A percentile compares a stretch with the other conserved stretches of the same genome.
These are phyloP conservation scores for Rhizoglyphus robini DNA, from an alignment of 1,140 invertebrate species.

Conservation along the genomic window DNA sequence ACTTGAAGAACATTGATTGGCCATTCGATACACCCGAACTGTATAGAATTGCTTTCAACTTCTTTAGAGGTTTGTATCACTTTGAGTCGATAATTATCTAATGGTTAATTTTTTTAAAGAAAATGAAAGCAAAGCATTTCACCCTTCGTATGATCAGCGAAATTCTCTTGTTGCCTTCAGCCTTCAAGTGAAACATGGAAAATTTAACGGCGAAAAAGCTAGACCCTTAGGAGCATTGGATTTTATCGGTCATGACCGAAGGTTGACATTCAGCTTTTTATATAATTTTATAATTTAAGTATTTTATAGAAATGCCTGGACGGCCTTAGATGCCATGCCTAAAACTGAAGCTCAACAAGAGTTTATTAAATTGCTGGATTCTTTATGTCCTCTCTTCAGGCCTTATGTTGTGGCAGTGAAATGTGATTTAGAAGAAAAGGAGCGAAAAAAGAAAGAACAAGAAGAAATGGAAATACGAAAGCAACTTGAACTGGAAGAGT, in stretches of 20 bases:
- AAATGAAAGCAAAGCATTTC: slow-evolving; percentile 87
- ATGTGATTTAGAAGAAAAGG: slow-evolving; percentile 62
- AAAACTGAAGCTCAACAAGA: slow-evolving; percentile 73
- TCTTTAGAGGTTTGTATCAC: slow-evolving; percentile 12
- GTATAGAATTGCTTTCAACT: slow-evolving; percentile 12
- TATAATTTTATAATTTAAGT: neutral
- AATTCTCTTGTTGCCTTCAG: slow-evolving; percentile 76
- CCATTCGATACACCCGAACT: slow-evolving; percentile 3
- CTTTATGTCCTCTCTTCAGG: slow-evolving; percentile 71
- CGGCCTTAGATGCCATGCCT: slow-evolving; percentile 67
- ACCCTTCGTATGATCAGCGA: slow-evolving; percentile 85
- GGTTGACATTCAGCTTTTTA: slow-evolving; percentile 36
- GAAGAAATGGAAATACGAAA: slow-evolving; percentile 36
- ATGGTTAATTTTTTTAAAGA: slow-evolving; percentile 45
- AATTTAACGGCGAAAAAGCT: slow-evolving; percentile 55
- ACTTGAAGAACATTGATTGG: neutral
- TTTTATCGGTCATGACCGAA: slow-evolving; percentile 81
- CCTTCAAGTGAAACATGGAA: slow-evolving; percentile 76
- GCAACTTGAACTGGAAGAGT: slow-evolving; percentile 46
- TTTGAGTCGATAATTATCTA: neutral
- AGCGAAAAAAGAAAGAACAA: slow-evolving; percentile 44
- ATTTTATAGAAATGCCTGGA: slow-evolving; percentile 60
- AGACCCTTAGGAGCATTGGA: slow-evolving; percentile 80
- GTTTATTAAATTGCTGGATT: slow-evolving; percentile 74
- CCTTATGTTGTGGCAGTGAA: slow-evolving; percentile 81